A percentile compares a stretch with the other conserved stretches of the same genome.
Evolutionary conservation across 1,140 invertebrate species (phyloP).

Genomic region (Parapsyche elsis): DNA sequence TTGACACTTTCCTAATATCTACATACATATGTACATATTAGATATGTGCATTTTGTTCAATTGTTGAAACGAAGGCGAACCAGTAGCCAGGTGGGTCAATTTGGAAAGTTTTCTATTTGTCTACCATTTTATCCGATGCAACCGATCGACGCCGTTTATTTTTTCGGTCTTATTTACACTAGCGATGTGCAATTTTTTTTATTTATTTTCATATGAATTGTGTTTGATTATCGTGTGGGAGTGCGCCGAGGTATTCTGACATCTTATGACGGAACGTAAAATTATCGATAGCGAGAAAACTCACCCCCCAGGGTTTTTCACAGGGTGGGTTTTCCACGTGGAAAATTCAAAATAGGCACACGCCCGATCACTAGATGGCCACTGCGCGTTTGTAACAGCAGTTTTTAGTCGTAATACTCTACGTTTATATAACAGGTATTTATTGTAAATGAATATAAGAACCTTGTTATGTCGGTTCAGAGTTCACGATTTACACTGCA

Average conservation of each 20-base stretch:
- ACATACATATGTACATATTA: no score
- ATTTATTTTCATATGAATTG: no score
- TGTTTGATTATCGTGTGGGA: no score
- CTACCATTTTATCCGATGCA: background rate
- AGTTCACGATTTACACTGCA: slow-evolving; percentile 40
- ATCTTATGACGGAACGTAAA: background rate
- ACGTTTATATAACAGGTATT: no score
- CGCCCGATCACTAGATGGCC: background rate
- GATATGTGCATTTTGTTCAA: slow-evolving; percentile 2
- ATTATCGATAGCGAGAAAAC: background rate
- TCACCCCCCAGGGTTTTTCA: background rate
- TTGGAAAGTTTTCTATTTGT: slow-evolving; percentile 29
- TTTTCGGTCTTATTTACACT: no score
- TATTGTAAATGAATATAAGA: no score
- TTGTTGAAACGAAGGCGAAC: slow-evolving; percentile 17
- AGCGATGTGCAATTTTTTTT: no score
- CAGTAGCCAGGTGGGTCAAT: slow-evolving; percentile 21
- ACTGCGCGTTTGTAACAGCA: no score
- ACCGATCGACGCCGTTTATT: background rate
- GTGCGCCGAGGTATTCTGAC: background rate
- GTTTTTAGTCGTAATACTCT: no score
- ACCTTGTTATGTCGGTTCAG: slow-evolving; percentile 24
- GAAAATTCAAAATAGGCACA: background rate
- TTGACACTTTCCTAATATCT: slow-evolving; percentile 38
- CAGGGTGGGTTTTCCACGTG: background rate